These are phyloP conservation scores for Phocoena sinus DNA, from an alignment of 2,113 vertebrate species.

Conservation along the genomic window DNA sequence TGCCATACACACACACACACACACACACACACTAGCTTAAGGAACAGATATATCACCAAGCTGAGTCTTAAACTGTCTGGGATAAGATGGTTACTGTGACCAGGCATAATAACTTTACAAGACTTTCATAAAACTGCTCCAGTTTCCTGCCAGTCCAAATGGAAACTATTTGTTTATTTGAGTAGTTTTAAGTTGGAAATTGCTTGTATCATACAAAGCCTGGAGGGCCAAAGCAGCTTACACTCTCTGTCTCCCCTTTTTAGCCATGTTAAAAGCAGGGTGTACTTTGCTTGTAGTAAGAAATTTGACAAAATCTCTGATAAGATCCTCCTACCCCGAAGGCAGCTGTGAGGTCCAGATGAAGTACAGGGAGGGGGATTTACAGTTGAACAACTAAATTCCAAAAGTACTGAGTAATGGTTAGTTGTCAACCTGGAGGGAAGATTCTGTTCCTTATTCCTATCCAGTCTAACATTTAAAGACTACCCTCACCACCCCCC, in stretches of 20 bases:
- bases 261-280: background rate
- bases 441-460: background rate
- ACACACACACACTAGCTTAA: background rate
- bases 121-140: conserved; percentile 25
- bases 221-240: background rate
- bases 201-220: conserved; percentile 26
- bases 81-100: conserved; percentile 10
- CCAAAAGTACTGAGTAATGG: background rate
- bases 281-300: background rate
- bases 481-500: background rate
- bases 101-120: background rate
- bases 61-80: background rate
- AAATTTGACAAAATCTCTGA: background rate
- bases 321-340: background rate
- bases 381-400: background rate
- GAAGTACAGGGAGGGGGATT: background rate
- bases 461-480: background rate
- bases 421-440: background rate
- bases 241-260: background rate
- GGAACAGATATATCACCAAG: background rate
- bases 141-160: conserved; percentile 36
- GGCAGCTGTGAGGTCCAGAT: background rate
- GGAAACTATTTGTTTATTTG: conserved; percentile 41
- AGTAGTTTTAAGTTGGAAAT: background rate
- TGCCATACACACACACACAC: background rate